Conservation (phyloP, 2,888 invertebrate genomes). For the Diarsia rubi region DNA sequence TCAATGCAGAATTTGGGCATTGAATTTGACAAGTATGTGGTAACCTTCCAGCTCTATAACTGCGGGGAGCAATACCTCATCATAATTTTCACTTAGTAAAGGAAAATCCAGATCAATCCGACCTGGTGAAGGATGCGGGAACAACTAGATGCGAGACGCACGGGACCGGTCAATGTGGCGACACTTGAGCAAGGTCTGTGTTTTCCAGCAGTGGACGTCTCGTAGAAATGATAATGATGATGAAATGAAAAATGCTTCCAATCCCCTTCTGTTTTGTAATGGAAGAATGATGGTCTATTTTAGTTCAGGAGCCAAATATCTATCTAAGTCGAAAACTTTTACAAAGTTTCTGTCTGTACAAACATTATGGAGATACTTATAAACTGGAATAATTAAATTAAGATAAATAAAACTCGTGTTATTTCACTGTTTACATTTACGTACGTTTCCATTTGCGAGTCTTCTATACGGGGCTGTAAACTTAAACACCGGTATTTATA, state of each 20-base stretch:
- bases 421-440: constrained; percentile 81
- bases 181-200: too few species aligned
- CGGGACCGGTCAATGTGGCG: too few species aligned
- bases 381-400: constrained; percentile 63
- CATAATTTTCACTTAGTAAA: too few species aligned
- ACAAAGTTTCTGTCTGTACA: constrained; percentile 24
- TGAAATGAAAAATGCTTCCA: background rate
- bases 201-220: too few species aligned
- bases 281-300: background rate
- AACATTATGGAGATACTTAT: constrained; percentile 37
- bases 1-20: too few species aligned
- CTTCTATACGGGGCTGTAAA: constrained; percentile 75
- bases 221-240: too few species aligned
- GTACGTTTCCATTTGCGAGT: constrained; percentile 78
- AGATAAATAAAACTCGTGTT: constrained; percentile 74
- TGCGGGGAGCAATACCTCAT: too few species aligned
- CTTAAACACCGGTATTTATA: constrained; percentile 75
- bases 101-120: too few species aligned
- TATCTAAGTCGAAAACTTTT: constrained; percentile 4
- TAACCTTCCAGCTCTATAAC: too few species aligned
- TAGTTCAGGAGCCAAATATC: background rate
- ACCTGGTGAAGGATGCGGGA: too few species aligned
- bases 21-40: too few species aligned
- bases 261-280: background rate
- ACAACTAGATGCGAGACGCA: too few species aligned